Conservation (phyloP, 2,113 vertebrate genomes). For the Syngnathus scovelli region DNA sequence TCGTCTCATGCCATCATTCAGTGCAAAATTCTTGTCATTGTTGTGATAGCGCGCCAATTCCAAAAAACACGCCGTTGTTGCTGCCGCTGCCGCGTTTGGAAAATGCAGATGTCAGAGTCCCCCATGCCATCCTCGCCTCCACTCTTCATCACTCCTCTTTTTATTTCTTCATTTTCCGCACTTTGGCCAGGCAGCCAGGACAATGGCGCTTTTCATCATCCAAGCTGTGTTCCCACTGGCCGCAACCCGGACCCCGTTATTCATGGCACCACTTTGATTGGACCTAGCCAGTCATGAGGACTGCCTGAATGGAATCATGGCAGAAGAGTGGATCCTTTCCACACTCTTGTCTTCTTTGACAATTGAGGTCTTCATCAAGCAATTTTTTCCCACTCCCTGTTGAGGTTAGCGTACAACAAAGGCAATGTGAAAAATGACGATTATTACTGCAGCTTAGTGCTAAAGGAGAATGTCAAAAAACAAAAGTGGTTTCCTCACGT, state of each 20-base stretch:
- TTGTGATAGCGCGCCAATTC: constrained; percentile 30
- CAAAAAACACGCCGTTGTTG: constrained; percentile 40
- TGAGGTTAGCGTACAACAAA: too few species aligned
- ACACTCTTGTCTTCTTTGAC: neutral
- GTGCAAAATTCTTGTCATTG: constrained; percentile 27
- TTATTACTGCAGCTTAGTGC: too few species aligned
- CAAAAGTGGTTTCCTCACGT: too few species aligned
- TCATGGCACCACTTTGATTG: constrained; percentile 33
- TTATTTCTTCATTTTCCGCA: constrained; percentile 70
- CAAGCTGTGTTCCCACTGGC: constrained; percentile 52
- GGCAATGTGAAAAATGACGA: too few species aligned
- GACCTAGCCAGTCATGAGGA: constrained; percentile 35
- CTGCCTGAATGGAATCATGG: constrained; percentile 14
- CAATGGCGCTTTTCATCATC: constrained; percentile 63
- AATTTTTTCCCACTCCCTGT: too few species aligned
- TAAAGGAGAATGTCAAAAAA: too few species aligned
- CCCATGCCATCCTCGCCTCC: constrained; percentile 34
- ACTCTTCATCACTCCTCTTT: constrained; percentile 60
- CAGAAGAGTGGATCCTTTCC: neutral
- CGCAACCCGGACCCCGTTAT: constrained; percentile 48
- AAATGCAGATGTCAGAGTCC: constrained; percentile 64
- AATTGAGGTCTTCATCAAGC: too few species aligned
- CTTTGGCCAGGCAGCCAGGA: constrained; percentile 54
- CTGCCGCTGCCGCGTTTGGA: constrained; percentile 28
- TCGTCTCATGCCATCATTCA: constrained; percentile 19